Evolutionary conservation across 2,113 vertebrate genomes (phyloP).

Genomic region (Corapipo altera): DNA sequence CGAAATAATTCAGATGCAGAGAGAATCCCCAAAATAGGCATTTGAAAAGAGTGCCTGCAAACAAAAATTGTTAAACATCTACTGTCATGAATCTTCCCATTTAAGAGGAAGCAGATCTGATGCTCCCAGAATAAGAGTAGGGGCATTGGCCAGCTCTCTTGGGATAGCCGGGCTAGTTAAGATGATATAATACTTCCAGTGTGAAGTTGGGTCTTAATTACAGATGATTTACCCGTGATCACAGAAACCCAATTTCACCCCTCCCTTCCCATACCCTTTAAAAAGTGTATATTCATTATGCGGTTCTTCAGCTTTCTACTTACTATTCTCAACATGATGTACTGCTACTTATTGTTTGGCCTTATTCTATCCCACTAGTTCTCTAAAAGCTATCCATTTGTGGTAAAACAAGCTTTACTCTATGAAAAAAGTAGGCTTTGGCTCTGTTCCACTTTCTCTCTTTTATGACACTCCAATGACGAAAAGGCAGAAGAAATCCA

Average conservation of each 20-base stretch:
- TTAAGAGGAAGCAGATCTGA: background rate
- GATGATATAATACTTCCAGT: background rate
- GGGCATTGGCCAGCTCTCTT: background rate
- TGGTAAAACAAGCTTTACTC: background rate
- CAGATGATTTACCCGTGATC: background rate
- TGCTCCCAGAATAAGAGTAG: background rate
- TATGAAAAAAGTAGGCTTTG: background rate
- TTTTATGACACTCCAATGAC: background rate
- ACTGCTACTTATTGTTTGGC: background rate
- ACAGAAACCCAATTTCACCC: background rate
- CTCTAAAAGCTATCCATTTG: background rate
- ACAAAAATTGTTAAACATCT: background rate
- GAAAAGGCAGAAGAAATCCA: background rate
- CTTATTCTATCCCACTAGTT: background rate
- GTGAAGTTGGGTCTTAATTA: background rate
- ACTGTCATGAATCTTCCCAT: background rate
- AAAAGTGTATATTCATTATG: background rate
- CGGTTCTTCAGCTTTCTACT: background rate
- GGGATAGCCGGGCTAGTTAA: background rate
- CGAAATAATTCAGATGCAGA: constrained; percentile 50
- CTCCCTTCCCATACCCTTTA: background rate
- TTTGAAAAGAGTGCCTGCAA: background rate
- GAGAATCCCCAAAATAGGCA: constrained; percentile 1
- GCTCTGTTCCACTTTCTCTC: background rate
- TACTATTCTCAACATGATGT: background rate